Evolutionary conservation across 2,888 invertebrate species (phyloP).

Genomic region (Pollenia amentaria): DNA sequence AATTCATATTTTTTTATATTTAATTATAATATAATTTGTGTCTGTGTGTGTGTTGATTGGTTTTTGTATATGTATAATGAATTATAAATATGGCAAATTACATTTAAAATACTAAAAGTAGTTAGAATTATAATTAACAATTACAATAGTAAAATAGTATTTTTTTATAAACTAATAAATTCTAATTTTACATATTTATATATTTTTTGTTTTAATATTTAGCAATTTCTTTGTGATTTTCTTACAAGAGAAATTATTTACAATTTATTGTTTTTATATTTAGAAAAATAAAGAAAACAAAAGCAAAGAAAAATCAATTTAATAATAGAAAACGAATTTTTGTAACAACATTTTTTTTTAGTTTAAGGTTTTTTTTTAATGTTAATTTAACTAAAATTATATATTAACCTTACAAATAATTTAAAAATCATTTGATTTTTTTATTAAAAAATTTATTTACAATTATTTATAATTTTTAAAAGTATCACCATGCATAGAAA

Average conservation of each 20-base stretch:
- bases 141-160: conserved; percentile 61
- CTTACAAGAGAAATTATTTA: conserved; percentile 59
- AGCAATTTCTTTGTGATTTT: conserved; percentile 36
- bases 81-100: conserved; percentile 83
- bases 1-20: conserved; percentile 33
- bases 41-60: neutral
- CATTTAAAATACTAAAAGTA: conserved; percentile 73
- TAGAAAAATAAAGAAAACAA: neutral
- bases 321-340: conserved; percentile 44
- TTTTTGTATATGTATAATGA: conserved; percentile 73
- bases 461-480: conserved; percentile 50
- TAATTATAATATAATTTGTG: conserved; percentile 21
- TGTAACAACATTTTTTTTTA: conserved; percentile 47
- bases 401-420: conserved; percentile 15
- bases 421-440: conserved; percentile 8
- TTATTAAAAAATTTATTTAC: conserved; percentile 49
- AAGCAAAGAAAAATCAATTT: conserved; percentile 1
- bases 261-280: conserved; percentile 39
- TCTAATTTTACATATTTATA: conserved; percentile 49
- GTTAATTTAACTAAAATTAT: conserved; percentile 10
- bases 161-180: conserved; percentile 48
- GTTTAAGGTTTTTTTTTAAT: conserved; percentile 34
- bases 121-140: conserved; percentile 66
- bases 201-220: conserved; percentile 18
- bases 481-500: conserved; percentile 64